These are phyloP conservation scores for Eutolmus rufibarbis DNA, from an alignment of 2,888 invertebrate species.

Conservation along the genomic window DNA sequence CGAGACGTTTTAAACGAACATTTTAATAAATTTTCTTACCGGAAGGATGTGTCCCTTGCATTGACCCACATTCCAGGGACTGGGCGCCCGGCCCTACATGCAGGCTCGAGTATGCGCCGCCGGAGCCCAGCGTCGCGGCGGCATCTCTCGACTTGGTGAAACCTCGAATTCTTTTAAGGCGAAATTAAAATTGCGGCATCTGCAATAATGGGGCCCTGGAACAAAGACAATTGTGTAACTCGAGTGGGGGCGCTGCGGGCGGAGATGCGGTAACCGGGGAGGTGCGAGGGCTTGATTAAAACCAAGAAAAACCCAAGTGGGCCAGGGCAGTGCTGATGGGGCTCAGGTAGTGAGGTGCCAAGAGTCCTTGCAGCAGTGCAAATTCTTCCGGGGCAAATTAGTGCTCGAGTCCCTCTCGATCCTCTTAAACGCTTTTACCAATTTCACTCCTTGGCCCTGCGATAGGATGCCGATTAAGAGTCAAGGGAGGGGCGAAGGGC, in stretches of 20 bases:
- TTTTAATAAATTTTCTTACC: slow-evolving; percentile 21
- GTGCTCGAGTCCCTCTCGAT: slow-evolving; percentile 1
- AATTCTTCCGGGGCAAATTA: slow-evolving; percentile 16
- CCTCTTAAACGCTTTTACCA: slow-evolving; percentile 20
- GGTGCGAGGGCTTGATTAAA: background rate
- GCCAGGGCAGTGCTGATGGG: background rate
- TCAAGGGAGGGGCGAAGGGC: background rate
- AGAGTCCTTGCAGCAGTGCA: background rate
- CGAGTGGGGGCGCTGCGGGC: background rate
- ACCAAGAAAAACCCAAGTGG: background rate
- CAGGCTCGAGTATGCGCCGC: background rate
- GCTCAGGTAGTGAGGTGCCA: background rate
- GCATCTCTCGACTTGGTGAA: background rate
- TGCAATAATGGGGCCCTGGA: slow-evolving; percentile 15
- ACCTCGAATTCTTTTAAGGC: slow-evolving; percentile 19
- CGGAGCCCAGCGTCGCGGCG: background rate
- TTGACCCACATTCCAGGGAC: background rate
- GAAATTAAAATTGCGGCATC: slow-evolving; percentile 34
- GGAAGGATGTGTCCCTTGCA: slow-evolving; percentile 1
- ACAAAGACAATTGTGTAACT: slow-evolving; percentile 7
- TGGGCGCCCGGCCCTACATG: background rate
- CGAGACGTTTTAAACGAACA: slow-evolving; percentile 13
- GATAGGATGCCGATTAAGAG: background rate
- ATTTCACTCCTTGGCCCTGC: background rate
- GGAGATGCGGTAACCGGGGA: background rate